Evolutionary conservation across 2,888 invertebrate species (phyloP), one percentile per base, ranked within the genome.

Genomic region (Euproctis similis): DNA sequence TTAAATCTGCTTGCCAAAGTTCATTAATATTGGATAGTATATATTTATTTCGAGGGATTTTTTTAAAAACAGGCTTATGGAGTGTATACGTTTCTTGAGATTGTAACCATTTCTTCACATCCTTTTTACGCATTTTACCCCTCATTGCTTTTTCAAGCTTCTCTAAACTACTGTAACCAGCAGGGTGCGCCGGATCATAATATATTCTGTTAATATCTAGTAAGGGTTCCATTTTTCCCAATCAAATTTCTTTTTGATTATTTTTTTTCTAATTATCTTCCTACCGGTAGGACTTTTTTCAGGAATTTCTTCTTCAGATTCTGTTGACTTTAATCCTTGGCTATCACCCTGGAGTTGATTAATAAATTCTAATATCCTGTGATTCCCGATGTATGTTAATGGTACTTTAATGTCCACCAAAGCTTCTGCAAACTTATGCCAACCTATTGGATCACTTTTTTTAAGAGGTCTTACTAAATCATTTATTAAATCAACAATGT

Each of bases 61-160:
- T 41, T 24, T 22, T 39, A 9, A 37, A 38, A 6, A 40, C 33
- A 2, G 46, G 44, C 39, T 34, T 51, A 31, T 46, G 47, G 10
- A 46, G 24, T 12, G 26, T 26, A 12, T 26, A 26, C 1, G 26
- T 26, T 19, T 26, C 26, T 26, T 26, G 46, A 31, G 34, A 28
- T 17, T 39, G 39, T 14, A 53, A 27, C 48, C 45, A 50, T 24
- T 42, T 32, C 25, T 33, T 43, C 8, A 45, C 34, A 18, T 50
- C 32, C 8, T 19, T 8, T 34, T 30, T 44, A 12, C 9, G 30
- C 38, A 53, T 42, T 36, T 43, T 33, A 24, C 33, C 34, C 3
- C 36, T 32, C 41, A 48, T 43, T 1, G 32, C 38, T 24, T 36
- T 31, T 14, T 29, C 2, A 31, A 45, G 24, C n/a, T n/a, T n/a